These are phyloP conservation scores for Ormyrus pomaceus DNA, from an alignment of 2,888 invertebrate species.

Conservation along the genomic window DNA sequence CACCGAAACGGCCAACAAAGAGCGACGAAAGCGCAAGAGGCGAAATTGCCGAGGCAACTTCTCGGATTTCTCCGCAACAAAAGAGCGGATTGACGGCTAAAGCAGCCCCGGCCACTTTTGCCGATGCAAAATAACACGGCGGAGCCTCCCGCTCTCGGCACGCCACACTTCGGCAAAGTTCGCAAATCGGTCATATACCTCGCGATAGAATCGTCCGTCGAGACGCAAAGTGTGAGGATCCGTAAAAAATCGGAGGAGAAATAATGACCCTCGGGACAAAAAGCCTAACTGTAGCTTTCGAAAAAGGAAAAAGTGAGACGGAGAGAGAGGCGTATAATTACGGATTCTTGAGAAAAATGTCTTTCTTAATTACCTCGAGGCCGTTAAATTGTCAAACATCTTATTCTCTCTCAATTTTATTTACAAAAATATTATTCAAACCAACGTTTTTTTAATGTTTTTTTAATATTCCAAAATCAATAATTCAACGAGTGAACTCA, in stretches of 20 bases:
- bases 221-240: neutral
- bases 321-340: too few relatives aligned
- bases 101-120: neutral
- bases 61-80: constrained; percentile 31
- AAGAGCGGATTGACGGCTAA: constrained; percentile 41
- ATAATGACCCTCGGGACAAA: constrained; percentile 12
- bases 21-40: neutral
- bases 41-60: constrained; percentile 25
- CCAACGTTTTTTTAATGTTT: too few relatives aligned
- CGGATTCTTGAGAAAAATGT: too few relatives aligned
- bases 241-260: constrained; percentile 11
- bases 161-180: neutral
- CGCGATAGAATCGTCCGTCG: constrained; percentile 32
- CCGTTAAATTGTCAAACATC: too few relatives aligned
- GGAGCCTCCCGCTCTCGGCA: neutral
- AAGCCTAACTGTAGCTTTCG: constrained; percentile 40
- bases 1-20: neutral
- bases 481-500: too few relatives aligned
- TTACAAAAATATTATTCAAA: too few relatives aligned
- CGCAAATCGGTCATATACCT: constrained; percentile 18
- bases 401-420: neutral
- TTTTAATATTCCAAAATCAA: too few relatives aligned
- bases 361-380: too few relatives aligned
- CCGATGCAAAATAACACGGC: neutral
- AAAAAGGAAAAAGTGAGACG: too few relatives aligned